Conservation (phyloP, 2,113 vertebrate species). For the Puma concolor region DNA sequence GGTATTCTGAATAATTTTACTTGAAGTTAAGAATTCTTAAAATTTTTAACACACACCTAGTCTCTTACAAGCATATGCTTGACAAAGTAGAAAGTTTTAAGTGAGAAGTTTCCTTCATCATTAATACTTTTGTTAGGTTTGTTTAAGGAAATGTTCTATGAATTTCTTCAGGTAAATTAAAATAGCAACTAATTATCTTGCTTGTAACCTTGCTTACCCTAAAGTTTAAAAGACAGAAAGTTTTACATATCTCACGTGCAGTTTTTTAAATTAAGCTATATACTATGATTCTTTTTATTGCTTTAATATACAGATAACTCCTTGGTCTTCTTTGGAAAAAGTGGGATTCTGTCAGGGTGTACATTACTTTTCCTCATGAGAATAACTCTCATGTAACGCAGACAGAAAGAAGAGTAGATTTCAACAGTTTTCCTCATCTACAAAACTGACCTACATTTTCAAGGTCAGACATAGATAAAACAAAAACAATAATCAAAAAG, state of each 20-base stretch:
- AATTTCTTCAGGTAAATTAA: neutral
- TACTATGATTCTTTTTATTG: neutral
- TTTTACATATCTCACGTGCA: neutral
- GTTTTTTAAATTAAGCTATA: neutral
- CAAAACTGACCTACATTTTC: neutral
- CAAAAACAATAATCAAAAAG: neutral
- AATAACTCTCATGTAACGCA: neutral
- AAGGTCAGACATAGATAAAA: neutral
- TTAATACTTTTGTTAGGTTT: neutral
- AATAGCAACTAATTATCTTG: neutral
- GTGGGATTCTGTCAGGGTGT: neutral
- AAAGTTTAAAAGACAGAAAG: neutral
- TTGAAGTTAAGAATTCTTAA: slow-evolving; percentile 1
- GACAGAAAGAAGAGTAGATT: neutral
- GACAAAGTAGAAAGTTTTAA: slow-evolving; percentile 31
- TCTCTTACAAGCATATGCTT: neutral
- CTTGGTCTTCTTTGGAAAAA: neutral
- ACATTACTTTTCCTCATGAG: neutral
- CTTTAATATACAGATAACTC: neutral
- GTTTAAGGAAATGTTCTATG: neutral
- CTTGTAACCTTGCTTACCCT: neutral
- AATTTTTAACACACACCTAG: neutral
- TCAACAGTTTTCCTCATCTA: neutral
- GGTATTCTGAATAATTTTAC: neutral
- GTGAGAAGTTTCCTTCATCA: neutral